Conservation (phyloP, 1,140 invertebrate genomes). For the Tribolium madens region DNA sequence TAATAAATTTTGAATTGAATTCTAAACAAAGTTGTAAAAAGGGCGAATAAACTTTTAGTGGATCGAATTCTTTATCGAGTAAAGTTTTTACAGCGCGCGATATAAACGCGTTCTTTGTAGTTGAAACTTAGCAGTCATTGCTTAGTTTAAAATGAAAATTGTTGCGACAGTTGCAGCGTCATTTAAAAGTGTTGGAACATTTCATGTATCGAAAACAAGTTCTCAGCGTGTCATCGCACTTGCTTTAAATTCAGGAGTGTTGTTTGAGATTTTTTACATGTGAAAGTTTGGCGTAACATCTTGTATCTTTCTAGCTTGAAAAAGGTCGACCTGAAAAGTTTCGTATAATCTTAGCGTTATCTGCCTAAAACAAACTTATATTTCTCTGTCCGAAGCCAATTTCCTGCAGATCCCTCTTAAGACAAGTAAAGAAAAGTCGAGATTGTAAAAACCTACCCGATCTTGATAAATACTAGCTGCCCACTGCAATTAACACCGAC, state of each 20-base stretch:
- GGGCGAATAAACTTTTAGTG: neutral
- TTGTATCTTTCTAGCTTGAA: conserved; percentile 45
- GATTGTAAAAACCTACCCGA: conserved; percentile 53
- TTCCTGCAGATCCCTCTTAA: conserved; percentile 59
- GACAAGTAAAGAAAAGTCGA: conserved; percentile 48
- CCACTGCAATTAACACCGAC: conserved; percentile 58
- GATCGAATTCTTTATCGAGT: neutral
- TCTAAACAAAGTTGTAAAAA: neutral
- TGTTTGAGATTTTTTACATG: conserved; percentile 51
- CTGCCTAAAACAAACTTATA: conserved; percentile 61
- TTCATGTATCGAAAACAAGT: conserved; percentile 9
- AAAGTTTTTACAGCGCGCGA: neutral
- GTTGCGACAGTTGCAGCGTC: neutral
- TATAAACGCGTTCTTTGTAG: neutral
- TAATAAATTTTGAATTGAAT: neutral
- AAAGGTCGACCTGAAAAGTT: conserved; percentile 46
- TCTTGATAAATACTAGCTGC: conserved; percentile 56
- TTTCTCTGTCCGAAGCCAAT: conserved; percentile 61
- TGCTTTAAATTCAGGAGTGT: conserved; percentile 50
- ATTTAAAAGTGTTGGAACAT: neutral
- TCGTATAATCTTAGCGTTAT: conserved; percentile 49
- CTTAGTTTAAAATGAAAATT: neutral
- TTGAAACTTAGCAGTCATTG: neutral
- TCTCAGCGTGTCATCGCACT: conserved; percentile 26
- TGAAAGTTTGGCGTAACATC: conserved; percentile 50